Conservation (phyloP, 2,113 vertebrate genomes). For the Lepus americanus region DNA sequence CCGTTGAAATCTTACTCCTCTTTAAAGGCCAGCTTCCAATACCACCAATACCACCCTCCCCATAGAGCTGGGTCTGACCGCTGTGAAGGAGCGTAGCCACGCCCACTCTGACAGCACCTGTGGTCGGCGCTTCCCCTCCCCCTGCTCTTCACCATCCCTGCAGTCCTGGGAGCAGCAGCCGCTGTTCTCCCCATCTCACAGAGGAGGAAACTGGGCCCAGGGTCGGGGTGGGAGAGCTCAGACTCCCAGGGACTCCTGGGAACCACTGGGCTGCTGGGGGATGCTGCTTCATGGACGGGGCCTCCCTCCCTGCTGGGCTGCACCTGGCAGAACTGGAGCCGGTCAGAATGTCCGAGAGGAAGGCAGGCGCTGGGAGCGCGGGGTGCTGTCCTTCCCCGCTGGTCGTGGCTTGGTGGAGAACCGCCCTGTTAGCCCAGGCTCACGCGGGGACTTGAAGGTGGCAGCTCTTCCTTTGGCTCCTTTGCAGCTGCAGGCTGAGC, state of each 20-base stretch:
- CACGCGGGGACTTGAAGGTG: not conserved
- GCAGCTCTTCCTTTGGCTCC: accelerated
- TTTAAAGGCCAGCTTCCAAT: not conserved
- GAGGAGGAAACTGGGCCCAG: not conserved
- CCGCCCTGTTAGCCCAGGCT: not conserved
- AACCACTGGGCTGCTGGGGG: not conserved
- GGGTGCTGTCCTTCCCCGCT: not conserved
- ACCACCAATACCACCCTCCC: not conserved
- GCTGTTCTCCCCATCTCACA: not conserved
- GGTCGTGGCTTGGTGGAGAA: not conserved
- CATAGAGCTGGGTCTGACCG: not conserved
- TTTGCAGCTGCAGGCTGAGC: not conserved
- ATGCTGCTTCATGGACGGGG: not conserved
- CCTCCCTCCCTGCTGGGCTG: not conserved
- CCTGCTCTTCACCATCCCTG: no score
- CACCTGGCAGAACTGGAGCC: no score
- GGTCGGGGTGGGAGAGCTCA: not conserved
- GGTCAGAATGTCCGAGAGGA: not conserved
- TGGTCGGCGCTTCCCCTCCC: not conserved
- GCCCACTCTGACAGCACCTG: not conserved
- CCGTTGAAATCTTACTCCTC: not conserved
- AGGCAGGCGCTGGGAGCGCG: no score
- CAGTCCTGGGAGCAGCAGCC: accelerated
- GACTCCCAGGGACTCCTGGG: not conserved
- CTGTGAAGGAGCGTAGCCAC: no score